Conservation (phyloP, 1,140 invertebrate species). For the Steinernema khuongi region DNA sequence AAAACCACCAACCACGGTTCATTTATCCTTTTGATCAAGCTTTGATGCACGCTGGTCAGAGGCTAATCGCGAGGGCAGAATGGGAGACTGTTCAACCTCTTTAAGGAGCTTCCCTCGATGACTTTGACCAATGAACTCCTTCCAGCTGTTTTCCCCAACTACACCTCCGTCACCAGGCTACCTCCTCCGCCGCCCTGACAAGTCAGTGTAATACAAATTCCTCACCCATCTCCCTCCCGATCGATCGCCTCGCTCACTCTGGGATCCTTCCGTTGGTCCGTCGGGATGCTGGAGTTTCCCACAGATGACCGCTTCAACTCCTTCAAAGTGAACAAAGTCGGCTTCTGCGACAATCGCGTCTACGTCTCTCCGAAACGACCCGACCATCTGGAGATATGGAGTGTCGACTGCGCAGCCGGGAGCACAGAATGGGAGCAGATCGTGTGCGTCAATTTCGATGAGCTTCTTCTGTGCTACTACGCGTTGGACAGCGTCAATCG, state of each 20-base stretch:
- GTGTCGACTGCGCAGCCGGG: not conserved
- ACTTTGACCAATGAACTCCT: no score
- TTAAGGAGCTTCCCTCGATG: no score
- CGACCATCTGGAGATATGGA: constrained; percentile 1
- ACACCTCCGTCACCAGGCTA: no score
- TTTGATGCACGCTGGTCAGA: no score
- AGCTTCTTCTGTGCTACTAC: not conserved
- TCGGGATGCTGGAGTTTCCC: not conserved
- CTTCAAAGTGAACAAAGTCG: not conserved
- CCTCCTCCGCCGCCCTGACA: not conserved
- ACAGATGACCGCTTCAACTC: not conserved
- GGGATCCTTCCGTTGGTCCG: not conserved
- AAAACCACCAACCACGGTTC: no score
- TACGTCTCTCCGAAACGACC: not conserved
- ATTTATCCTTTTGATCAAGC: no score
- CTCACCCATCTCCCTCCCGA: not conserved
- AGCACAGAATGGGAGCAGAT: not conserved
- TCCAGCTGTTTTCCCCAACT: no score
- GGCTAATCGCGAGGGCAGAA: no score
- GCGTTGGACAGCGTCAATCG: not conserved
- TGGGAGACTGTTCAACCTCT: no score
- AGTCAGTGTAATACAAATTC: not conserved
- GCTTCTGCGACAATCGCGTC: not conserved
- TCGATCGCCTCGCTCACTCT: not conserved
- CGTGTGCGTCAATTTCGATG: not conserved